Base-by-base conservation (phyloP, 1,140 invertebrate genomes). In the Drosophila bocqueti region DNA sequence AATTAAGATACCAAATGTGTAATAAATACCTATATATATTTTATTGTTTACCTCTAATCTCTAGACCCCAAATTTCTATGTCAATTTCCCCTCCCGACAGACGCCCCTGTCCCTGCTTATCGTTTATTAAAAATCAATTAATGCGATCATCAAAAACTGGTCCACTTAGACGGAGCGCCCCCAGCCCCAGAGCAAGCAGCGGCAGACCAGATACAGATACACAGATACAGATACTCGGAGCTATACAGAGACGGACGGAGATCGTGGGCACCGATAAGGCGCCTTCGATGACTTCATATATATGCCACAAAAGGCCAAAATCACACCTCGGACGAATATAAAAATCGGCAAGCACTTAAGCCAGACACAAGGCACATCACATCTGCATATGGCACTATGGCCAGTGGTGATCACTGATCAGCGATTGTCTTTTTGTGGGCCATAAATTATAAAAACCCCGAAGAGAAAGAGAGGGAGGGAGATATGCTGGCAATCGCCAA, bases 241-340 rank as follows among this genome's bases (percentile, higher is more conserved):
- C 54, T 57, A 40, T 2, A 40, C 54, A 26, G 46, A 74, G 54
- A 46, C 50, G 46, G 42, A 24, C 24, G 46, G 46, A 72, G 76
- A 79, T 79, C 47, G 60, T 18, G 29, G 55, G 15, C 36, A 1
- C 40, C 43, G 59, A 86, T 67, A 83, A 84, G 62, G 49, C 60
- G 45, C 26, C 42, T 47, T 69, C 58, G 85, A 90, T 89, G 84
- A 89, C 73, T 89, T 89, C 85, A 89, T 90, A 79, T 77, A 89
- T 81, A 76, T 77, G 65, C 66, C 78, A 79, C 69, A 76, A 66
- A 81, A 81, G 65, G 63, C 57, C 66, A 57, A 81, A 79, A 87
- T 87, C 85, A 89, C 84, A 89, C 84, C 84, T 90, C 78, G 82
- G 76, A 72, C 68, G 68, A 89, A 81, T 79, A 90, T 79, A 84